Evolutionary conservation across 2,113 vertebrate genomes (phyloP).

Genomic region (Opisthocomus hoazin): DNA sequence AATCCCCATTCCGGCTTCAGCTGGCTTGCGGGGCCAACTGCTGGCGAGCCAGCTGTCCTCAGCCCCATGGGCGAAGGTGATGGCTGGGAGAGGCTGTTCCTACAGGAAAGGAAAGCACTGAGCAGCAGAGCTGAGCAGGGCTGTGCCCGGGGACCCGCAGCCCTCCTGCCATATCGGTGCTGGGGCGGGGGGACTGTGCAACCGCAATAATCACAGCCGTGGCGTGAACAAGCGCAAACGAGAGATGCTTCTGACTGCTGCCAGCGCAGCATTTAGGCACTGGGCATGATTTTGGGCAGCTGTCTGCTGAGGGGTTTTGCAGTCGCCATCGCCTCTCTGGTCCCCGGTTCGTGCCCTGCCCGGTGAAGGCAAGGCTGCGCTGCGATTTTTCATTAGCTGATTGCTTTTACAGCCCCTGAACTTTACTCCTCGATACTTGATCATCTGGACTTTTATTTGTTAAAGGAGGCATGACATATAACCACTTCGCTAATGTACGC

Average conservation of each 20-base stretch:
- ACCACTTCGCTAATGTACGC: not conserved
- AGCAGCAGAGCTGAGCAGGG: not conserved
- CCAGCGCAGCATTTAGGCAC: not conserved
- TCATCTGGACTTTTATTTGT: conserved; percentile 39
- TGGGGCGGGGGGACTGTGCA: not conserved
- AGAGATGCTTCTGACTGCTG: not conserved
- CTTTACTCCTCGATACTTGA: conserved; percentile 2
- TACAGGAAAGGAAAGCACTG: not conserved
- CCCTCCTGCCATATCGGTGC: not conserved
- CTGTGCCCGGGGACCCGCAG: accelerated
- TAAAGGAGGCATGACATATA: not conserved
- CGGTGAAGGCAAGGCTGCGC: not conserved
- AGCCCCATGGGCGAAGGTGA: not conserved
- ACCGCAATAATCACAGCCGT: accelerated
- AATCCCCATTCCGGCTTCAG: not conserved
- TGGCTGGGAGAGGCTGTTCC: not conserved
- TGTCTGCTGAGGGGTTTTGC: not conserved
- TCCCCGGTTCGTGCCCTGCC: not conserved
- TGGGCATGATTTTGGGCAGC: not conserved
- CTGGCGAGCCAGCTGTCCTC: not conserved
- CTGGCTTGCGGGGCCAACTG: not conserved
- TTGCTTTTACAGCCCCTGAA: conserved; percentile 34
- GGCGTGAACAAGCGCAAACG: not conserved
- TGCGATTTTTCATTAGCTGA: conserved; percentile 18
- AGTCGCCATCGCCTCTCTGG: accelerated